Evolutionary conservation across 2,113 vertebrate species (phyloP).

Genomic region (Gobiocypris rarus): DNA sequence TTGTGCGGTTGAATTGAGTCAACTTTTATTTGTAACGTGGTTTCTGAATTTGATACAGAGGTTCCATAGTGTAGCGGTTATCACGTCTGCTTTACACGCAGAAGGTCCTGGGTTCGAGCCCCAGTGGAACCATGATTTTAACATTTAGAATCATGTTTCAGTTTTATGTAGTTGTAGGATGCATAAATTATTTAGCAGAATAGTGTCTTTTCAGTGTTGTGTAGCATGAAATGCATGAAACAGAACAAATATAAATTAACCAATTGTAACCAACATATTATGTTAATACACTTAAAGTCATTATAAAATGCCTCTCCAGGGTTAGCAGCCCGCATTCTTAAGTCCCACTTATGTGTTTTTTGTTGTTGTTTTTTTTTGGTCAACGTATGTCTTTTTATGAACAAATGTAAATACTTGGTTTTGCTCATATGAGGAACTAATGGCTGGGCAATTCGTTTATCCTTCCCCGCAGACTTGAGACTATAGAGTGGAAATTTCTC

Average conservation of each 20-base stretch:
- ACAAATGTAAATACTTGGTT: too few relatives aligned
- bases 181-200: background rate
- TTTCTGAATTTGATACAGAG: rapidly evolving
- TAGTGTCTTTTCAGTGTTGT: background rate
- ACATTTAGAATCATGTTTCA: background rate
- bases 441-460: too few relatives aligned
- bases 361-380: too few relatives aligned
- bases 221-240: too few relatives aligned
- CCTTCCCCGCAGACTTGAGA: too few relatives aligned
- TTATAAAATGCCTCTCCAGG: background rate
- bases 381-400: too few relatives aligned
- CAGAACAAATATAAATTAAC: too few relatives aligned
- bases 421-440: too few relatives aligned
- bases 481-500: too few relatives aligned
- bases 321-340: too few relatives aligned
- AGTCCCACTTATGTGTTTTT: too few relatives aligned
- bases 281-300: background rate
- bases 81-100: constrained; percentile 99
- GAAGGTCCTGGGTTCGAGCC: constrained; percentile 99
- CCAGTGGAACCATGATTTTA: constrained; percentile 89
- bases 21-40: rapidly evolving
- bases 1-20: too few relatives aligned
- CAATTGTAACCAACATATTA: background rate
- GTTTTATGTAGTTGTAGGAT: background rate
- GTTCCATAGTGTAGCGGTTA: constrained; percentile 99